phyloP scores from a whole-genome alignment of 2,797 vertebrate genomes.

The Ctenochaetus hawaiiensis region DNA sequence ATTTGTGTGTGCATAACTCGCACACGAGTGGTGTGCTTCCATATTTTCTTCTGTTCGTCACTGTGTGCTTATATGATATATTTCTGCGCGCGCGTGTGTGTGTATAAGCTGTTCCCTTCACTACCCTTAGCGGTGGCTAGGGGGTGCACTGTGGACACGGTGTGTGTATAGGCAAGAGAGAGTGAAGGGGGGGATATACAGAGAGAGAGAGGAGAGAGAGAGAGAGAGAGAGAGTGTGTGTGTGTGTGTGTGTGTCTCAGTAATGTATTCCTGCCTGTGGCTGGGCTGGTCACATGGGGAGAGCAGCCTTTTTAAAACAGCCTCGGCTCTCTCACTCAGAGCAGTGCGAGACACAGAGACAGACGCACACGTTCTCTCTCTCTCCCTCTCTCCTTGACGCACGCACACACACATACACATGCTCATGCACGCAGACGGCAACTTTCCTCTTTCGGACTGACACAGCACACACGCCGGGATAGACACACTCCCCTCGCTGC shows the following conservation, averaged over 20 bases:
- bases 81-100: slow-evolving; percentile 4
- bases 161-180: slow-evolving; percentile 60
- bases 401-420: slow-evolving; percentile 38
- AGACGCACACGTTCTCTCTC: slow-evolving; percentile 71
- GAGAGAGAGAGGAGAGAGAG: slow-evolving; percentile 8
- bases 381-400: slow-evolving; percentile 31
- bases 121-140: slow-evolving; percentile 82
- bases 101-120: slow-evolving; percentile 64
- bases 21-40: background rate
- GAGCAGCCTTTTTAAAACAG: slow-evolving; percentile 86
- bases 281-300: slow-evolving; percentile 93
- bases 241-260: slow-evolving; percentile 43
- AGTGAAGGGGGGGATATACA: slow-evolving; percentile 24
- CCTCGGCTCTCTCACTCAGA: slow-evolving; percentile 81
- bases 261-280: slow-evolving; percentile 88
- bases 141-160: slow-evolving; percentile 83
- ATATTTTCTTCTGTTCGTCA: slow-evolving; percentile 1
- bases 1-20: background rate
- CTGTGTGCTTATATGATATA: background rate
- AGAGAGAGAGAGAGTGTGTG: background rate
- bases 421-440: slow-evolving; percentile 66
- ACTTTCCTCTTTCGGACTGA: slow-evolving; percentile 79
- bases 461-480: slow-evolving; percentile 68
- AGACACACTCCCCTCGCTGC: slow-evolving; percentile 70
- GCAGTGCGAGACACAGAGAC: slow-evolving; percentile 81